Evolutionary conservation across 1,140 invertebrate genomes (phyloP).

Genomic region (Megalonaias nervosa): DNA sequence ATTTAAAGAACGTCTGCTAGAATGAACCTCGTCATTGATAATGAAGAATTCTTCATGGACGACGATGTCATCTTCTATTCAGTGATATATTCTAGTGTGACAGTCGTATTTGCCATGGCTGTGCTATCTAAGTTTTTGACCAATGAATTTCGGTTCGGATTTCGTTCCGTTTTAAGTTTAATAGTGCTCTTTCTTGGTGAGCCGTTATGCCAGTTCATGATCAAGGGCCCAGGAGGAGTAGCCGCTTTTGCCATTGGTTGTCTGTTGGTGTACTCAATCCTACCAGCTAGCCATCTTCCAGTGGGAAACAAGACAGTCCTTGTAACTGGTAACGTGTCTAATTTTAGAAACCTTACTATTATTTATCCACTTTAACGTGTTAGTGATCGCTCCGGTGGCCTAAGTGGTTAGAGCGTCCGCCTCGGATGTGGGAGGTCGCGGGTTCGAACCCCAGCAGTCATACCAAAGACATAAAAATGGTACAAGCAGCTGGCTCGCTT

Average conservation of each 20-base stretch:
- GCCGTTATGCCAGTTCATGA: constrained; percentile 69
- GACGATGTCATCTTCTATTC: constrained; percentile 69
- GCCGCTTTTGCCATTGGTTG: constrained; percentile 63
- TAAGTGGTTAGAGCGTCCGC: no score
- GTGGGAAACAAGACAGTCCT: constrained; percentile 64
- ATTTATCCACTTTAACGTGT: not conserved
- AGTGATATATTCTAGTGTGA: constrained; percentile 66
- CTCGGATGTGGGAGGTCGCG: no score
- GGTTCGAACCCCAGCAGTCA: no score
- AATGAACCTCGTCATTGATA: constrained; percentile 52
- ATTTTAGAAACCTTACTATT: not conserved
- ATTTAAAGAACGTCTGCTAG: constrained; percentile 13
- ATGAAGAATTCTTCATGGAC: constrained; percentile 47
- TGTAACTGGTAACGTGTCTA: constrained; percentile 58
- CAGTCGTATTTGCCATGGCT: constrained; percentile 68
- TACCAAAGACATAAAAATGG: no score
- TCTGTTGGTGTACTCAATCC: constrained; percentile 64
- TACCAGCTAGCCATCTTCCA: constrained; percentile 65
- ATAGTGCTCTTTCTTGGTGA: constrained; percentile 66
- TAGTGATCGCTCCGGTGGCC: no score
- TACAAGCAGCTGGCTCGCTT: no score
- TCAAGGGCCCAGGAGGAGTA: constrained; percentile 66
- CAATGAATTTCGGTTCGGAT: constrained; percentile 68
- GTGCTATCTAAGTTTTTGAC: constrained; percentile 69
- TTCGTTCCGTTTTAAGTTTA: constrained; percentile 65